Evolutionary conservation across 2,888 invertebrate species (phyloP).

Genomic region (Tenthredo scrophulariae): DNA sequence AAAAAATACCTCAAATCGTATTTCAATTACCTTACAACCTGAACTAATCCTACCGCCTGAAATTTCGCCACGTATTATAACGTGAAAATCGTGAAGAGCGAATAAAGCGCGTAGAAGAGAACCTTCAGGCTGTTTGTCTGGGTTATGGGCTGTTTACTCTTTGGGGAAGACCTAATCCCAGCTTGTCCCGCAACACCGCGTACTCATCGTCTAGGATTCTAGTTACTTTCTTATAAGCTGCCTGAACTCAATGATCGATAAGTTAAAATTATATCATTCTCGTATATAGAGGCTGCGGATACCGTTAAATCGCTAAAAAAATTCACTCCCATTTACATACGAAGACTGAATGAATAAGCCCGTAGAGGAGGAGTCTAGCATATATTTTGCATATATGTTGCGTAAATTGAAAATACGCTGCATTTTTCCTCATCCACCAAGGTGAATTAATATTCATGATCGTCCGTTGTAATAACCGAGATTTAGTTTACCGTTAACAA

Average conservation of each 20-base stretch:
- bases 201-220: background rate
- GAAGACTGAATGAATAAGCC: background rate
- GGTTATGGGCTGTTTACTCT: slow-evolving; percentile 27
- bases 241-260: background rate
- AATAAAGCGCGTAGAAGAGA: background rate
- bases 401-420: background rate
- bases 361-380: background rate
- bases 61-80: background rate
- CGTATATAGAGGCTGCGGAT: background rate
- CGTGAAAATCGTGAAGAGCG: background rate
- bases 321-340: background rate
- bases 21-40: background rate
- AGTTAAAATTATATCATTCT: background rate
- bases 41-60: background rate
- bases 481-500: slow-evolving; percentile 5
- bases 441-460: background rate
- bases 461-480: background rate
- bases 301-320: background rate
- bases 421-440: background rate
- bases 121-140: slow-evolving; percentile 8
- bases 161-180: slow-evolving; percentile 29
- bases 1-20: background rate
- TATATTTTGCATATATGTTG: background rate
- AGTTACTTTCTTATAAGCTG: background rate
- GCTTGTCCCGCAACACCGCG: background rate